phyloP scores from a whole-genome alignment of 1,140 invertebrate genomes.

The Alviniconcha marisindica region DNA sequence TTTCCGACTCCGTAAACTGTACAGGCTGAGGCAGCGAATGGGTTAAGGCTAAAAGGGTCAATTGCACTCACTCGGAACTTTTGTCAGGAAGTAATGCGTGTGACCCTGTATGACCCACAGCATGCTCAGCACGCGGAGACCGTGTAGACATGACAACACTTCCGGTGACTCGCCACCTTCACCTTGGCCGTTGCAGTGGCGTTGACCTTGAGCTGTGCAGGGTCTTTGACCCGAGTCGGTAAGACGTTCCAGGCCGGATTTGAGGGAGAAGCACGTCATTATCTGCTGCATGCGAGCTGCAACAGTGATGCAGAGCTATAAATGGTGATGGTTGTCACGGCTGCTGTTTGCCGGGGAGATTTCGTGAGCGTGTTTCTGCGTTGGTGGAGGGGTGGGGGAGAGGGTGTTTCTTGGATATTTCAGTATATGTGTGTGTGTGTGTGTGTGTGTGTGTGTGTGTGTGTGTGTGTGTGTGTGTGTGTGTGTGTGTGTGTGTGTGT shows the following conservation, averaged over 20 bases:
- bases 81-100: neutral
- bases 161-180: neutral
- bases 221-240: neutral
- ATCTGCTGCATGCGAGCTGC: neutral
- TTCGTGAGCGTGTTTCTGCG: neutral
- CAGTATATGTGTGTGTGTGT: too few relatives aligned
- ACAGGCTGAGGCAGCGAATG: too few relatives aligned
- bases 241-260: neutral
- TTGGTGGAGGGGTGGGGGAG: neutral
- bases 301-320: neutral
- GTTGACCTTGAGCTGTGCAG: neutral
- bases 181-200: neutral
- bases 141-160: conserved; percentile 12
- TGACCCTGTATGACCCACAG: neutral
- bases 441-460: too few relatives aligned
- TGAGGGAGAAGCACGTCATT: conserved; percentile 4
- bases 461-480: too few relatives aligned
- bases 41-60: too few relatives aligned
- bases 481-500: too few relatives aligned
- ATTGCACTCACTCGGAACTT: conserved; percentile 10
- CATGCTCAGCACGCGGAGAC: neutral
- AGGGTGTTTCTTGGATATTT: too few relatives aligned
- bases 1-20: too few relatives aligned
- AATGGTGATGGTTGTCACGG: neutral
- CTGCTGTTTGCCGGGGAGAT: neutral